These are phyloP conservation scores for Donacobius atricapilla DNA, from an alignment of 2,113 vertebrate species.

Conservation along the genomic window DNA sequence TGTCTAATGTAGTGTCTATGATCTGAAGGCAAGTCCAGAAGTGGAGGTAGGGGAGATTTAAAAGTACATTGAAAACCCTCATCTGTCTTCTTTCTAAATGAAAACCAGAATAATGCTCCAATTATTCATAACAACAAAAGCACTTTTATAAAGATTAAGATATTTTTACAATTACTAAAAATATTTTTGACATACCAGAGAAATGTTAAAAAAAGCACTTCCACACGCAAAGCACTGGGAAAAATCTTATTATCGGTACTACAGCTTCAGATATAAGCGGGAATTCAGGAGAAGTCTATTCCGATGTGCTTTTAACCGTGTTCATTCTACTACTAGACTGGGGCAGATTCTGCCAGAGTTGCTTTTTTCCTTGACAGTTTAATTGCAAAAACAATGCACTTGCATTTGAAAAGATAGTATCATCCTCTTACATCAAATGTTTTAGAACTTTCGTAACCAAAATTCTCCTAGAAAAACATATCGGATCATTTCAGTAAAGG, in stretches of 20 bases:
- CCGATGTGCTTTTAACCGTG: not conserved
- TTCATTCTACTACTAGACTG: not conserved
- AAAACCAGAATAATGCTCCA: not conserved
- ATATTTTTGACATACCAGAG: not conserved
- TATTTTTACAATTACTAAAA: not conserved
- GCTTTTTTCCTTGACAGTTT: not conserved
- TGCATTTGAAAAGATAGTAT: not conserved
- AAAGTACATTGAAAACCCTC: not conserved
- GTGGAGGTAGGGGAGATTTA: not conserved
- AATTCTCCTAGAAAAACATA: not conserved
- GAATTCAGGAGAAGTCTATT: not conserved
- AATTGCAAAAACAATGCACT: not conserved
- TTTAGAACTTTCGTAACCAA: not conserved
- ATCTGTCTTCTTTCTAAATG: not conserved
- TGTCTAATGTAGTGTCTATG: not conserved
- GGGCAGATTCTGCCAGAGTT: not conserved
- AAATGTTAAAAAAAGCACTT: not conserved
- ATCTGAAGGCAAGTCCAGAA: not conserved
- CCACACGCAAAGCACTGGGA: not conserved
- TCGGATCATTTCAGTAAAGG: not conserved
- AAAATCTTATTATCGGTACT: not conserved
- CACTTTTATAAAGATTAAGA: not conserved
- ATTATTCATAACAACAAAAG: not conserved
- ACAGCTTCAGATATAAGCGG: not conserved
- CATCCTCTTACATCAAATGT: not conserved